Evolutionary conservation across 2,113 vertebrate species (phyloP).

Genomic region (Brachypteracias leptosomus): DNA sequence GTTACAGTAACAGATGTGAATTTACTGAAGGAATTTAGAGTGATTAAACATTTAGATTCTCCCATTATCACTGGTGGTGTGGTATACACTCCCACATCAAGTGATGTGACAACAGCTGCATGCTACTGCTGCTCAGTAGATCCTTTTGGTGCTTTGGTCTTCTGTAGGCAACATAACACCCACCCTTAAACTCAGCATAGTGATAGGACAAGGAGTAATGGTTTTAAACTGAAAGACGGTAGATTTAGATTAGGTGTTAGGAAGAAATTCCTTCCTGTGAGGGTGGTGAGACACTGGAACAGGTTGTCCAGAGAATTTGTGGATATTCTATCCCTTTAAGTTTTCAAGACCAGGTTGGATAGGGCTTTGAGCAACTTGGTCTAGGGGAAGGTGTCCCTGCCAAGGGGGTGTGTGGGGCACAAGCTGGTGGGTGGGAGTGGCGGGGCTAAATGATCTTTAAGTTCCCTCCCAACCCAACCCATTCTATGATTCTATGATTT

Average conservation of each 20-base stretch:
- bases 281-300: fast-evolving
- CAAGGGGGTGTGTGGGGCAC: too few species aligned
- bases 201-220: background rate
- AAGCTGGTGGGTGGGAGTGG: too few species aligned
- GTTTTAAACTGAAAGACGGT: background rate
- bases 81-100: background rate
- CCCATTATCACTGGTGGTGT: fast-evolving
- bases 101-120: background rate
- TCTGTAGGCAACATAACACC: background rate
- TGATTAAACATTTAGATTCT: background rate
- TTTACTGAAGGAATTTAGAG: background rate
- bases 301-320: fast-evolving
- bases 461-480: background rate
- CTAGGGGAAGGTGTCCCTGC: background rate
- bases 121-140: background rate
- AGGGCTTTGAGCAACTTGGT: background rate
- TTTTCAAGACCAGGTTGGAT: fast-evolving
- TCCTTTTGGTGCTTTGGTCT: background rate
- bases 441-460: background rate
- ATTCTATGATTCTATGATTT: background rate
- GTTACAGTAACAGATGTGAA: background rate
- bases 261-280: background rate
- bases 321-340: fast-evolving
- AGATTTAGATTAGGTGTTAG: background rate
- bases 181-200: background rate